Base-by-base conservation (phyloP, 2,888 invertebrate species). In the Metallyticus violacea region DNA sequence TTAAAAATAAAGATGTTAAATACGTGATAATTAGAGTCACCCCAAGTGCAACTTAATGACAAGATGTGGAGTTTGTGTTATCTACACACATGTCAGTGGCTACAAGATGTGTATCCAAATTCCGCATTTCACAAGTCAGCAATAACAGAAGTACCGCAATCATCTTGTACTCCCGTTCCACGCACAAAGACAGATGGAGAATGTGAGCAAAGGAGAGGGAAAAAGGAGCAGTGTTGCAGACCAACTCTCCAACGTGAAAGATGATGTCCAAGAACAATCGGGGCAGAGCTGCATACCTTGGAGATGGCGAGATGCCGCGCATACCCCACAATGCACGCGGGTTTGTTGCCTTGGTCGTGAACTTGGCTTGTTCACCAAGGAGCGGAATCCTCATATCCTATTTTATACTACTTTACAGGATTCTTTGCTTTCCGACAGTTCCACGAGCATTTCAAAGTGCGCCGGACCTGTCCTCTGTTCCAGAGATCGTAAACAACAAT, bases 211-310 rank as follows among this genome's bases (percentile, higher is more conserved):
- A 82, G 27, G 28, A 27, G 27, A 77, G 77, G 40, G 40, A 76
- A 82, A 81, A 40, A 79, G 79, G 78, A 26, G 79, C 40, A 27
- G 79, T 79, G 79, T 27, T 40, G 62, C 79, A 79, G 76, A 80
- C 79, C 30, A 30, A 29, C 82, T 78, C 40, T 15, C 62, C 77
- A 28, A 25, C 29, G 79, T 85, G 85, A 85, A 85, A 81, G 85
- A 85, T 85, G 85, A 85, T 15, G 80, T 80, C 80, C 28, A 28
- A 80, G 85, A 81, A 85, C 85, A 85, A 85, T 85, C 85, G 85
- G 76, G 40, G 85, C 80, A 62, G 25, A 26, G 85, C 62, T 78
- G 30, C 62, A 83, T 83, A 28, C 83, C 83, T 77, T 3, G 28
- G 77, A 27, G 7, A 7, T 15, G 76, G 28, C 81, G 79, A 77